Base-by-base conservation (phyloP, 2,797 vertebrate genomes). In the Pogonophryne albipinna region DNA sequence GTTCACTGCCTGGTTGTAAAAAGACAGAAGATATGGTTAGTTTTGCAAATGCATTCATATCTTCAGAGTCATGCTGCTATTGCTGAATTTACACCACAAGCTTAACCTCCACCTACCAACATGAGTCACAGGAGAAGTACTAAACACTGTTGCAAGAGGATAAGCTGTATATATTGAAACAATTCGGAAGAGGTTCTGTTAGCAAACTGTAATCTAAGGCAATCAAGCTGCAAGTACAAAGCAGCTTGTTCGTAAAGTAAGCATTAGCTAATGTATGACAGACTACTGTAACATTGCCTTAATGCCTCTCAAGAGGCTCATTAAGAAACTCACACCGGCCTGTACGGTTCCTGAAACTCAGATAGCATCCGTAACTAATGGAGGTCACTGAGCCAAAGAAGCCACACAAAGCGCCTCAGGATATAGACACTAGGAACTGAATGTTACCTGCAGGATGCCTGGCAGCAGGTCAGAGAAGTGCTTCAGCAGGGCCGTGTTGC, bases 391-490 rank as follows among this genome's bases (percentile, higher is more conserved):
- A 3, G 10, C 17, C 51, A 31, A 27, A 2, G 42, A 19, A 50
- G 16, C 8, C 31, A 11, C 2, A 7, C 6, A 16, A 41, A 20
- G 0, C 12, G 16, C 47, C 27, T 15, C 2, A 2, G 4, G 10
- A 20, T 2, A 1, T 52, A 51, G 1, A 0, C 31, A 19, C 8
- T 6, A 2, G 13, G 16, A n/a, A 6, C n/a, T 15, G 0, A 5
- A 7, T 73, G 91, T 91, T 85, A 99, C 98, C 97, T 99, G 98
- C 85, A 99, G 91, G 74, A 99, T 95, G 78, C 97, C 97, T 0
- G 98, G 98, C 52, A 99, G 91, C 76, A 99, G 95, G 89, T 99
- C 98, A 15, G 98, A 87, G 84, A 99, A 99, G 89, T 99, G 98
- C 91, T 99, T 99, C 71, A 99, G 96, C 51, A 99, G 95, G 1